These are phyloP conservation scores for Rhyzopertha dominica DNA, from an alignment of 1,140 invertebrate genomes.

Conservation along the genomic window DNA sequence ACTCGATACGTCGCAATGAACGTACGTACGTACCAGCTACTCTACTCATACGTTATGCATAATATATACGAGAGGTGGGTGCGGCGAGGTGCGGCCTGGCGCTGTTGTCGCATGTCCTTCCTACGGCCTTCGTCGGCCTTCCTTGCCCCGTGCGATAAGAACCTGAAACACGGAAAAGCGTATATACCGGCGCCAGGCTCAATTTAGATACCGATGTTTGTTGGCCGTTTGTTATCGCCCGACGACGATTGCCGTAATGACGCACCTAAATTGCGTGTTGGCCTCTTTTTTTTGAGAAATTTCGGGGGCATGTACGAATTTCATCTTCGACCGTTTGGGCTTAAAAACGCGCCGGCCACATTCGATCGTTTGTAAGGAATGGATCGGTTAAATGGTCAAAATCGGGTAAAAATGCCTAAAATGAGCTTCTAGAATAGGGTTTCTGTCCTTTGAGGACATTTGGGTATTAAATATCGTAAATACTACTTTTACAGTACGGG, in stretches of 20 bases:
- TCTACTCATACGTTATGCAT: slow-evolving; percentile 1
- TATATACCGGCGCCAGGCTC: slow-evolving; percentile 16
- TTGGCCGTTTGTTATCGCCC: slow-evolving; percentile 9
- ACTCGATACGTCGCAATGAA: not conserved
- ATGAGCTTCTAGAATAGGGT: too few relatives aligned
- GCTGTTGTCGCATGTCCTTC: slow-evolving; percentile 16
- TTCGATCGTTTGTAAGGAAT: too few relatives aligned
- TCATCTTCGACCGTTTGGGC: too few relatives aligned
- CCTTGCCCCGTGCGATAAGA: slow-evolving; percentile 12
- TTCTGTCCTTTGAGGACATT: too few relatives aligned
- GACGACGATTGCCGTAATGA: too few relatives aligned
- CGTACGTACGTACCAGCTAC: slow-evolving; percentile 3
- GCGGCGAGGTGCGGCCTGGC: slow-evolving; percentile 5
- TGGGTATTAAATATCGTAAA: too few relatives aligned
- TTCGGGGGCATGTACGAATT: too few relatives aligned
- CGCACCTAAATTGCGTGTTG: slow-evolving; percentile 4
- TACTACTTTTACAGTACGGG: too few relatives aligned
- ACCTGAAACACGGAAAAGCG: not conserved
- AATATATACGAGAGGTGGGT: slow-evolving; percentile 4
- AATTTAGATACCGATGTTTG: slow-evolving; percentile 12
- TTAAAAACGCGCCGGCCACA: too few relatives aligned
- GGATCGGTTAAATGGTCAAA: too few relatives aligned
- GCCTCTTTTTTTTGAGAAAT: slow-evolving; percentile 8
- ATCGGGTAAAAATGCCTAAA: too few relatives aligned
- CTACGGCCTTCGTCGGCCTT: slow-evolving; percentile 16